Evolutionary conservation across 2,888 invertebrate species (phyloP).

Genomic region (Nebria brevicollis): DNA sequence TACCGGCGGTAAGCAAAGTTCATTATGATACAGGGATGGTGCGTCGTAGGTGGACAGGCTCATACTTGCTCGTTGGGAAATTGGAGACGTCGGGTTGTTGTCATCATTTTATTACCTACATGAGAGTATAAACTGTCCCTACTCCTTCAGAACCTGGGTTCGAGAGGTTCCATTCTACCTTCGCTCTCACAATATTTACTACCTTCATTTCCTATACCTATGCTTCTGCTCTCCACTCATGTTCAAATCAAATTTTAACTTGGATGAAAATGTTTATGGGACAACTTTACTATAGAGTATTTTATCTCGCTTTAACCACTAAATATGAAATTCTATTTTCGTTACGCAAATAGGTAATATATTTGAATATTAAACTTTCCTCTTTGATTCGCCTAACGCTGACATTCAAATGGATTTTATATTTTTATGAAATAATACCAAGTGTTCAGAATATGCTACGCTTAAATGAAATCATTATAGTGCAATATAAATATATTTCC

Average conservation of each 20-base stretch:
- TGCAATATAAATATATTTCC: no score
- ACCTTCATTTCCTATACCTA: not conserved
- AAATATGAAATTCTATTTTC: not conserved
- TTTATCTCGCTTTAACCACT: not conserved
- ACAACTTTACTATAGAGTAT: not conserved
- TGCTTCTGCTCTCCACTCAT: not conserved
- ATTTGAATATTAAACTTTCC: not conserved
- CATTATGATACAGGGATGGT: slow-evolving; percentile 28
- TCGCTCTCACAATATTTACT: not conserved
- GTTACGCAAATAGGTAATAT: not conserved
- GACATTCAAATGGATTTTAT: not conserved
- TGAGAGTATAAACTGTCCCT: slow-evolving; percentile 29
- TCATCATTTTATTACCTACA: slow-evolving; percentile 38
- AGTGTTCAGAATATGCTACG: no score
- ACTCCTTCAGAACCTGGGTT: slow-evolving; percentile 4
- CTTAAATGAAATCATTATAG: no score
- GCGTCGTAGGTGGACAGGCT: slow-evolving; percentile 18
- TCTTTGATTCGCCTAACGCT: not conserved
- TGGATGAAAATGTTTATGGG: not conserved
- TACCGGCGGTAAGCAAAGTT: slow-evolving; percentile 29
- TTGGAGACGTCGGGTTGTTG: slow-evolving; percentile 18
- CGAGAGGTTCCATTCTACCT: slow-evolving; percentile 7
- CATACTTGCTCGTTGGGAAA: slow-evolving; percentile 8
- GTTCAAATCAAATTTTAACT: not conserved
- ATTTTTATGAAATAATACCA: not conserved